phyloP scores from a whole-genome alignment of 2,797 vertebrate species.

The Gymnothorax javanicus region DNA sequence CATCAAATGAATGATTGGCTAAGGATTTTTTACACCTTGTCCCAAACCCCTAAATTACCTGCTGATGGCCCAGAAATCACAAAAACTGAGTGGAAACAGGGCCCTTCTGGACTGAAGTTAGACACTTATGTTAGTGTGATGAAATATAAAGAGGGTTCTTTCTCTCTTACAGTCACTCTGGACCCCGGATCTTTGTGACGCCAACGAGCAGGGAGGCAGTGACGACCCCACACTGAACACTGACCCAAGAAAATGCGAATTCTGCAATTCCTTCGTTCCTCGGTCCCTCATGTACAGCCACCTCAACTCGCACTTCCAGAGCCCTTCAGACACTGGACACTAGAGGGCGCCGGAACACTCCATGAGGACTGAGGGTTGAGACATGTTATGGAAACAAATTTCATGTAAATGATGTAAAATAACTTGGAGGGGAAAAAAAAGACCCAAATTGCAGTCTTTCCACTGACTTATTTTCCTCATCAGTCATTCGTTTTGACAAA shows the following conservation, averaged over 20 bases:
- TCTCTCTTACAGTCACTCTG: slow-evolving; percentile 80
- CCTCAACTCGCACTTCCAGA: slow-evolving; percentile 93
- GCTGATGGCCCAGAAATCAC: too few species aligned
- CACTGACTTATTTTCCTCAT: too few species aligned
- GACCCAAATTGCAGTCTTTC: too few species aligned
- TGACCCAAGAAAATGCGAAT: slow-evolving; percentile 81
- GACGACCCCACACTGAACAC: slow-evolving; percentile 72
- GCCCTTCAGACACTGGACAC: slow-evolving; percentile 75
- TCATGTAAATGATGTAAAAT: too few species aligned
- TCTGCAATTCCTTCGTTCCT: slow-evolving; percentile 91
- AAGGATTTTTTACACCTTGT: too few species aligned
- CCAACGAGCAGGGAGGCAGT: slow-evolving; percentile 62
- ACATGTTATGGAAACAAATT: neutral
- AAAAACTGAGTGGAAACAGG: too few species aligned
- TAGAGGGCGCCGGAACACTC: slow-evolving; percentile 14
- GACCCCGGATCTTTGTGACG: slow-evolving; percentile 80
- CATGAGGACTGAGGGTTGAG: slow-evolving; percentile 57
- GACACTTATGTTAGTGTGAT: neutral
- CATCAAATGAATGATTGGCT: too few species aligned
- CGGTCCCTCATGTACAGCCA: slow-evolving; percentile 88
- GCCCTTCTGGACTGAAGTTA: too few species aligned
- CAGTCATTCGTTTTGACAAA: neutral
- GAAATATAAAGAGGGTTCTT: neutral
- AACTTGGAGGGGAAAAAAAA: too few species aligned
- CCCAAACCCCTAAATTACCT: too few species aligned